Conservation (phyloP, 35 echinoderm and acorn worm species). For the Hemicentrotus pulcherrimus region DNA sequence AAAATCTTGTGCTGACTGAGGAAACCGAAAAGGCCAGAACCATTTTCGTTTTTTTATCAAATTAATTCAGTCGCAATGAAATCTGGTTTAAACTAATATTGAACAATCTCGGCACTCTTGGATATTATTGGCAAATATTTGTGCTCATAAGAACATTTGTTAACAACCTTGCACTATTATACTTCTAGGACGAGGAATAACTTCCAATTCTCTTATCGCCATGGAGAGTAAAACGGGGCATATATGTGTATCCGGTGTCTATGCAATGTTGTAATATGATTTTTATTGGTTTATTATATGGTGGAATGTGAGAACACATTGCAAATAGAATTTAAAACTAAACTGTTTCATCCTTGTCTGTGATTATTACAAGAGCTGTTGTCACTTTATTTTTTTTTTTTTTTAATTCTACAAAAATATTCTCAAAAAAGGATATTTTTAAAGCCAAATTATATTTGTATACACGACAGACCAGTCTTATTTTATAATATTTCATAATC, state of each 20-base stretch:
- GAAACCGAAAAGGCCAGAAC: neutral
- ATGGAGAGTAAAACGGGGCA: neutral
- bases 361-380: too few species aligned
- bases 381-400: too few species aligned
- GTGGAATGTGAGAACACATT: too few species aligned
- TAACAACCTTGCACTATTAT: neutral
- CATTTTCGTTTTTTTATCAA: neutral
- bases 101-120: neutral
- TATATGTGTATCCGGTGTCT: too few species aligned
- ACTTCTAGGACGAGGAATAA: neutral
- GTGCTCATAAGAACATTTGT: neutral
- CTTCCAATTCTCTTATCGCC: neutral
- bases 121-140: conserved; percentile 5
- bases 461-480: too few species aligned
- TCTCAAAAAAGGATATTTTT: too few species aligned
- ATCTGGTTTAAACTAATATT: neutral
- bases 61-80: neutral
- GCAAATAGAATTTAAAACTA: neutral
- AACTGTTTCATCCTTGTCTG: neutral
- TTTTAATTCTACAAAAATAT: too few species aligned
- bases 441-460: too few species aligned
- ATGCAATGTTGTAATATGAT: too few species aligned
- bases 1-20: neutral
- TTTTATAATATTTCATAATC: neutral
- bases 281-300: too few species aligned